Conservation (phyloP, 2,113 vertebrate species). For the Egretta garzetta region DNA sequence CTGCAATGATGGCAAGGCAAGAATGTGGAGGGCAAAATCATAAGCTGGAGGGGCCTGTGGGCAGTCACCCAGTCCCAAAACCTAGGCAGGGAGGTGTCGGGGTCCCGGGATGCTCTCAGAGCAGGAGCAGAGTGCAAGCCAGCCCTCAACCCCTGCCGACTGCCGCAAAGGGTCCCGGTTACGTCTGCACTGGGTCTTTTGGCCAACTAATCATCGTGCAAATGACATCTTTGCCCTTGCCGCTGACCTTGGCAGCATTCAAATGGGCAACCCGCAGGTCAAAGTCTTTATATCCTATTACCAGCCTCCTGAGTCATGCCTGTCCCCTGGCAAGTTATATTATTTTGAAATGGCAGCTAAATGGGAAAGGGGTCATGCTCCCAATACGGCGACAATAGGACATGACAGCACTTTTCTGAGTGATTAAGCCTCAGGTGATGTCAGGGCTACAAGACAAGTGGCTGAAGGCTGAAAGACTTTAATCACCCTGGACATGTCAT, state of each 20-base stretch:
- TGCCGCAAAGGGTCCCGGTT: rapidly evolving
- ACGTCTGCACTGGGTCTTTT: neutral
- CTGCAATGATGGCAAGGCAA: neutral
- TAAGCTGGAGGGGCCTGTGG: rapidly evolving
- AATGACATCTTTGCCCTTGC: neutral
- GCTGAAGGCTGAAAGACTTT: conserved; percentile 30
- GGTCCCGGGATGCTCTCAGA: neutral
- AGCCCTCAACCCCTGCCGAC: neutral
- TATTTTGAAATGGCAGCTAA: conserved; percentile 46
- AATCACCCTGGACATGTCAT: neutral
- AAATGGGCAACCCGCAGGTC: neutral
- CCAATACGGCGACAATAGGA: conserved; percentile 55
- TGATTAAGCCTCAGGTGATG: conserved; percentile 51
- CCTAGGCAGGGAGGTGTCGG: rapidly evolving
- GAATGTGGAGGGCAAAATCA: neutral
- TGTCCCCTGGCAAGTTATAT: conserved; percentile 12
- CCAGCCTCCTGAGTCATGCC: neutral
- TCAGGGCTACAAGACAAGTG: conserved; percentile 22
- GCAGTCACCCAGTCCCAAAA: neutral
- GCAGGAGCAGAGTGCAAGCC: neutral
- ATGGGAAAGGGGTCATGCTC: conserved; percentile 51
- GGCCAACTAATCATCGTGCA: neutral
- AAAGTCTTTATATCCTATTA: conserved; percentile 44
- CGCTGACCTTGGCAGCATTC: neutral
- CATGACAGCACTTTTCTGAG: conserved; percentile 58